Evolutionary conservation across 2,888 invertebrate species (phyloP).

Genomic region (Archaeoteleia sp.): DNA sequence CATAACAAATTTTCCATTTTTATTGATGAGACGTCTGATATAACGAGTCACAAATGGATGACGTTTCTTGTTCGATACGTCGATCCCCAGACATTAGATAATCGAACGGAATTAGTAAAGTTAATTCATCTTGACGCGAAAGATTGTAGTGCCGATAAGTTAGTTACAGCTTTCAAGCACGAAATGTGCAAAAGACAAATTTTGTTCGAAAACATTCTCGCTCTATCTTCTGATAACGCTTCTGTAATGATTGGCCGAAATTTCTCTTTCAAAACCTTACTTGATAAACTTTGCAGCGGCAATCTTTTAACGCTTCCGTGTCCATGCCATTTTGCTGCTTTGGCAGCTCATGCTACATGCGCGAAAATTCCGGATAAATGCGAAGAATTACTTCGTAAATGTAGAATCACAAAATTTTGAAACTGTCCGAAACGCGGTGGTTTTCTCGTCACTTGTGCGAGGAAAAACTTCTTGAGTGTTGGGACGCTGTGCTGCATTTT

Average conservation of each 20-base stretch:
- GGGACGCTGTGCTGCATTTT: conserved; percentile 14
- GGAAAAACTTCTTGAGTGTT: conserved; percentile 13
- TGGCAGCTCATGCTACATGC: conserved; percentile 39
- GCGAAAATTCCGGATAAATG: conserved; percentile 21
- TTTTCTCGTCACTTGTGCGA: conserved; percentile 19
- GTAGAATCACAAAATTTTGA: conserved; percentile 19
- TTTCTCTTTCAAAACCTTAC: conserved; percentile 35
- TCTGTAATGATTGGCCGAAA: conserved; percentile 47
- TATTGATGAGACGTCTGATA: no score
- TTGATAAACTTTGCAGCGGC: conserved; percentile 4
- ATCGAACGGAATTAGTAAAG: conserved; percentile 1
- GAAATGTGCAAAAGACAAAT: conserved; percentile 31
- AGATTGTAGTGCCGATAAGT: conserved; percentile 15
- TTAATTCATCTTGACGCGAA: conserved; percentile 16
- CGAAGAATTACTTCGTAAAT: conserved; percentile 18
- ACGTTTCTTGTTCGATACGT: conserved; percentile 20
- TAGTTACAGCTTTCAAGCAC: conserved; percentile 23
- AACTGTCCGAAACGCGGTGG: conserved; percentile 39
- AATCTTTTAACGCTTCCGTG: no score
- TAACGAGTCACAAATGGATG: no score
- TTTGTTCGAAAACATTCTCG: conserved; percentile 41
- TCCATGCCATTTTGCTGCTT: conserved; percentile 39
- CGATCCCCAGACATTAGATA: conserved; percentile 4
- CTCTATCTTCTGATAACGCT: conserved; percentile 44
- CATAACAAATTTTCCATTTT: not conserved